Percentiles rank a stretch among this genome's conserved stretches.
Conservation (phyloP, 2,113 vertebrate species). For the Chloropsis hardwickii region DNA sequence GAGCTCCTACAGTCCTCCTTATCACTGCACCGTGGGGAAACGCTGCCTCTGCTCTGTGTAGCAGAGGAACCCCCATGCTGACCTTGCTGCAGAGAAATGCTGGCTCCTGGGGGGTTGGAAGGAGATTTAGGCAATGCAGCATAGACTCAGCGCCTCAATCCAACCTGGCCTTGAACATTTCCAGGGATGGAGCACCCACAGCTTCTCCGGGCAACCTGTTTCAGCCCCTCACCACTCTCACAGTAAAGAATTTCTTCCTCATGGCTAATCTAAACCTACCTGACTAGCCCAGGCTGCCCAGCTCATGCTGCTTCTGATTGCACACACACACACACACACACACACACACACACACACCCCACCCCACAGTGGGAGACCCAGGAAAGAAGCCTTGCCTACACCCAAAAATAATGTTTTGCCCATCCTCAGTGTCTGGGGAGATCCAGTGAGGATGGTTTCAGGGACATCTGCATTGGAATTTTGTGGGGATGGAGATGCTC, state of each 20-base stretch:
- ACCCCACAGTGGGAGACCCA: not conserved
- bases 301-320: not conserved
- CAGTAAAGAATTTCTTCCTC: not conserved
- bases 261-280: not conserved
- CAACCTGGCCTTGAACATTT: not conserved
- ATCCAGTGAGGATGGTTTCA: not conserved
- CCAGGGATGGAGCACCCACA: not conserved
- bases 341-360: fast-evolving
- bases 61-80: not conserved
- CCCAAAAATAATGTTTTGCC: not conserved
- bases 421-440: not conserved
- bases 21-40: not conserved
- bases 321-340: fast-evolving
- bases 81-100: not conserved
- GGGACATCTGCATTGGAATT: not conserved
- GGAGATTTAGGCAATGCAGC: not conserved
- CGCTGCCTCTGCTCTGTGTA: not conserved
- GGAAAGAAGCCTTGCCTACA: not conserved
- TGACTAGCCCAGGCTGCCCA: not conserved
- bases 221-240: not conserved
- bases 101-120: not conserved
- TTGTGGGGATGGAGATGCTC: not conserved
- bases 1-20: not conserved
- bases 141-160: not conserved
- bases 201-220: not conserved